phyloP scores from a whole-genome alignment of 2,113 vertebrate species.

The Lophochroa leadbeateri region DNA sequence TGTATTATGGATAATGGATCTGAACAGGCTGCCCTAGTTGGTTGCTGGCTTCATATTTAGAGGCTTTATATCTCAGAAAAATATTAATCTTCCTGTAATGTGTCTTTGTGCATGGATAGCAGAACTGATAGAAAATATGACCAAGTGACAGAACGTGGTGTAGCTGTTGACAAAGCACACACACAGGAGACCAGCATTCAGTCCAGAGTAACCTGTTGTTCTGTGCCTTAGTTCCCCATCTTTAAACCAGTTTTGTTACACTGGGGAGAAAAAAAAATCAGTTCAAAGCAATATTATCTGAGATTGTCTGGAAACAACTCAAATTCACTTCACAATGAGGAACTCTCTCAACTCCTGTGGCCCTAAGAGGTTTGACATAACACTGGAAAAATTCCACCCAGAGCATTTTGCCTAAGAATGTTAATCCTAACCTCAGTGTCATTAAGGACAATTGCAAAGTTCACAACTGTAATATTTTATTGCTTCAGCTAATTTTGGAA shows the following conservation, averaged over 20 bases:
- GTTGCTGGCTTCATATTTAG: background rate
- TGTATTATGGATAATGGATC: rapidly evolving
- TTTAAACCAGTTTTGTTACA: background rate
- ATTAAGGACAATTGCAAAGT: background rate
- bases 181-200: background rate
- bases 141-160: background rate
- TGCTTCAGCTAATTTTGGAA: background rate
- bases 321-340: background rate
- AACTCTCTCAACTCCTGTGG: background rate
- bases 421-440: background rate
- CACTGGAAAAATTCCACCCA: background rate
- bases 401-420: background rate
- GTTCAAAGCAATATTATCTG: background rate
- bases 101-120: background rate
- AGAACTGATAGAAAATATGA: background rate
- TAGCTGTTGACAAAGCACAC: background rate
- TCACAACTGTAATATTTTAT: background rate
- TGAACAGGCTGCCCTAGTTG: background rate
- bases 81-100: background rate
- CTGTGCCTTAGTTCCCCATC: background rate
- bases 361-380: background rate
- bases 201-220: background rate
- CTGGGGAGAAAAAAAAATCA: background rate
- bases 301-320: background rate
- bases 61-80: background rate